Conservation (phyloP, 1,140 invertebrate genomes). For the Radopholus similis region DNA sequence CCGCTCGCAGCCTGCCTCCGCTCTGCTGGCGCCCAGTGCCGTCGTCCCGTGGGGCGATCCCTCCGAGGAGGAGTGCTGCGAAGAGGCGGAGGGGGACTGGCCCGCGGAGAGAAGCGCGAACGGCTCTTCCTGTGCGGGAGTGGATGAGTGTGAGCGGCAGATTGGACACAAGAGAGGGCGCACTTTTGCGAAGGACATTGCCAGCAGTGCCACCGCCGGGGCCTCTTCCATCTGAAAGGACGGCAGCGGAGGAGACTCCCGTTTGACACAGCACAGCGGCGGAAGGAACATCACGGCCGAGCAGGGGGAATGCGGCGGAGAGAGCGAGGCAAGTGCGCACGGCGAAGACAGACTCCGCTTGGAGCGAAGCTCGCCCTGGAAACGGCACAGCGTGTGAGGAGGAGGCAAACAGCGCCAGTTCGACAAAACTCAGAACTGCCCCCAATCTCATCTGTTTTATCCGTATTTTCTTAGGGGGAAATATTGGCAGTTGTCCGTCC, state of each 20-base stretch:
- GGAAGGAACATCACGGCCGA: not conserved
- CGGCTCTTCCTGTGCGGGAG: not conserved
- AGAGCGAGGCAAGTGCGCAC: not conserved
- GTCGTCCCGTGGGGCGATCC: conserved; percentile 4
- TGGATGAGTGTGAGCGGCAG: not conserved
- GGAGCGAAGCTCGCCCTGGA: not conserved
- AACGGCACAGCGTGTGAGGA: not conserved
- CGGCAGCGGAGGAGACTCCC: not conserved
- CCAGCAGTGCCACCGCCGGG: no score
- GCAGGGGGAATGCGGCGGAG: not conserved
- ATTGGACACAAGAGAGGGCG: no score
- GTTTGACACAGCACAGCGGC: not conserved
- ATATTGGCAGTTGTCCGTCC: no score
- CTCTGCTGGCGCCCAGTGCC: not conserved
- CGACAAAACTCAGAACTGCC: no score
- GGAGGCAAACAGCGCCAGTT: no score
- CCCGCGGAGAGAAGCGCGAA: conserved; percentile 2
- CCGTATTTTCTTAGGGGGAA: no score
- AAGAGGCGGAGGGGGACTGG: conserved; percentile 5
- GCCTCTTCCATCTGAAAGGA: not conserved
- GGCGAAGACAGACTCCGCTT: no score
- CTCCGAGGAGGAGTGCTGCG: not conserved
- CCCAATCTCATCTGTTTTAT: no score
- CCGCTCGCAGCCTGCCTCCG: not conserved
- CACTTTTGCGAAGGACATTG: no score